Percentiles rank a stretch among this genome's conserved stretches.
Evolutionary conservation across 2,113 vertebrate genomes (phyloP).

Genomic region (Willisornis vidua): DNA sequence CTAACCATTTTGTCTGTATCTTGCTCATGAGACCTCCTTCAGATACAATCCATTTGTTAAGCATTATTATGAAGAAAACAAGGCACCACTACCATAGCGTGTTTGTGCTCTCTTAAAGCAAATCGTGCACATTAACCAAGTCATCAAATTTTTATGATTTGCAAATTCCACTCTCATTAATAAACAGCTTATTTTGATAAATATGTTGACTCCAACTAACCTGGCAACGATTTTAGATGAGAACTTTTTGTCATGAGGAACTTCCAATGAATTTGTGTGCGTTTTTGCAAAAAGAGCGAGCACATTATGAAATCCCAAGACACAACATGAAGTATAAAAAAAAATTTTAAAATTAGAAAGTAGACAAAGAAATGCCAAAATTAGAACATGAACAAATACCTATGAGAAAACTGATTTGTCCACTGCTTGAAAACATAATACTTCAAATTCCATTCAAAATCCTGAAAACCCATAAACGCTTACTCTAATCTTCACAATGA

Average conservation of each 20-base stretch:
- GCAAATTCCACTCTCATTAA: conserved; percentile 44
- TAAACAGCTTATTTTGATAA: conserved; percentile 44
- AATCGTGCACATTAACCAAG: neutral
- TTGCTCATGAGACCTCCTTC: conserved; percentile 62
- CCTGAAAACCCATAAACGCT: conserved; percentile 74
- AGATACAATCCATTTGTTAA: conserved; percentile 65
- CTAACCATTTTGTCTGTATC: conserved; percentile 62
- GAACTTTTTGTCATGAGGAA: conserved; percentile 39
- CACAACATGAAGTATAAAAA: conserved; percentile 61
- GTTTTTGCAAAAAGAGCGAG: conserved; percentile 45
- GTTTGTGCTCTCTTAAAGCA: conserved; percentile 16
- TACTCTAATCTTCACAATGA: conserved; percentile 75
- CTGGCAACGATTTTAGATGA: conserved; percentile 37
- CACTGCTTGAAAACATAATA: conserved; percentile 78
- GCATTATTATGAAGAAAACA: conserved; percentile 32
- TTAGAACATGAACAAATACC: conserved; percentile 78
- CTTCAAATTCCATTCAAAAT: conserved; percentile 77
- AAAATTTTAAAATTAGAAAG: conserved; percentile 74
- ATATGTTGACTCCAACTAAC: conserved; percentile 23
- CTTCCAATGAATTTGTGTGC: conserved; percentile 26
- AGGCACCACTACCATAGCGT: neutral
- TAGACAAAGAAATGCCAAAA: conserved; percentile 70
- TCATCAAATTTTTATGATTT: conserved; percentile 36
- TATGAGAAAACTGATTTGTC: conserved; percentile 76
- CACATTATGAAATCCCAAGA: conserved; percentile 49